These are phyloP conservation scores for Cistogaster globosa DNA, from an alignment of 2,888 invertebrate species.

Conservation along the genomic window DNA sequence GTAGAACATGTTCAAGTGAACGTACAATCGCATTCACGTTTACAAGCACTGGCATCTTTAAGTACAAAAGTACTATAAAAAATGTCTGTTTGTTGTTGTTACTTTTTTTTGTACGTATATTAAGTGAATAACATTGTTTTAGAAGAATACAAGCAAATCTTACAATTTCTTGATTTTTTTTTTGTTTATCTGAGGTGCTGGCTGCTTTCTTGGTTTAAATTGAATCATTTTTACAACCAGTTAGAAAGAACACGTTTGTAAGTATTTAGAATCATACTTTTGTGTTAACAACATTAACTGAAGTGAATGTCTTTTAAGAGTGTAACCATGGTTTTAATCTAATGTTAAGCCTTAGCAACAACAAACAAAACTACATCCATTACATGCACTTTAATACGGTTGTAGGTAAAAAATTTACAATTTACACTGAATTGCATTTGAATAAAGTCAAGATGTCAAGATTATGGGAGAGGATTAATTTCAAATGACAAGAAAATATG, in stretches of 20 bases:
- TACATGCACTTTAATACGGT: neutral
- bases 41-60: slow-evolving; percentile 37
- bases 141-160: slow-evolving; percentile 62
- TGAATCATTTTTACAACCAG: slow-evolving; percentile 48
- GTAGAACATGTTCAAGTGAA: slow-evolving; percentile 67
- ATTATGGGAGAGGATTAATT: slow-evolving; percentile 45
- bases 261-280: slow-evolving; percentile 12
- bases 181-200: slow-evolving; percentile 26
- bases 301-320: slow-evolving; percentile 58
- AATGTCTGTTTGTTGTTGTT: neutral
- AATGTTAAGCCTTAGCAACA: slow-evolving; percentile 44
- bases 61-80: slow-evolving; percentile 9
- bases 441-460: slow-evolving; percentile 51
- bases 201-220: slow-evolving; percentile 24
- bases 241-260: slow-evolving; percentile 66
- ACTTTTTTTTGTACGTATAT: neutral
- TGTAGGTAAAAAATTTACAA: neutral
- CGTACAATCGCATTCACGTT: slow-evolving; percentile 27
- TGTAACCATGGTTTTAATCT: slow-evolving; percentile 65
- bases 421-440: slow-evolving; percentile 42
- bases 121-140: slow-evolving; percentile 31
- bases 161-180: slow-evolving; percentile 47
- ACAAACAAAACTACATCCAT: neutral
- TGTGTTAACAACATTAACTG: slow-evolving; percentile 48
- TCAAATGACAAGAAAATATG: slow-evolving; percentile 41